phyloP scores from a whole-genome alignment of 2,797 vertebrate genomes.

The Bradypodion pumilum region DNA sequence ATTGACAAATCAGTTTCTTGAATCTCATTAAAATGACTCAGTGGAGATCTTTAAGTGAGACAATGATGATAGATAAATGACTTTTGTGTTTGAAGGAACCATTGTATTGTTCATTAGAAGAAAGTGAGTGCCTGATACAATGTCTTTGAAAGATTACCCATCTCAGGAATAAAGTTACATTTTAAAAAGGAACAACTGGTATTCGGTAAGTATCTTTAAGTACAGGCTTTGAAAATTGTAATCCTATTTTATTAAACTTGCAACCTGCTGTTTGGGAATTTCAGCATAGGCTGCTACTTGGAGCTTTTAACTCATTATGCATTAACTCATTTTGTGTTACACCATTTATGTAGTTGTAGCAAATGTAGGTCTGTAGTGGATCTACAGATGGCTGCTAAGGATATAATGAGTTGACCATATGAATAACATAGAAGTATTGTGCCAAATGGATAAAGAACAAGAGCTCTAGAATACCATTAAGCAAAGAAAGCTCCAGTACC shows the following conservation, averaged over 20 bases:
- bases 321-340: no score
- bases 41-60: background rate
- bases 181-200: background rate
- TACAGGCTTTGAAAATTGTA: background rate
- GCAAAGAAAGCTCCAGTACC: no score
- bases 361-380: no score
- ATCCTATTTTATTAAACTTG: background rate
- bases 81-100: background rate
- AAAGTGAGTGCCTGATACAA: background rate
- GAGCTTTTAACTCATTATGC: background rate
- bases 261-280: background rate
- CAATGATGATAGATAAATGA: background rate
- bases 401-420: no score
- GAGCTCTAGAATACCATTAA: no score
- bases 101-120: background rate
- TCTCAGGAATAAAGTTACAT: background rate
- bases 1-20: slow-evolving; percentile 9
- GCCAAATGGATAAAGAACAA: no score
- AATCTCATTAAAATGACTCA: background rate
- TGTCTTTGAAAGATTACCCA: background rate
- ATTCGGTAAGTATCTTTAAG: background rate
- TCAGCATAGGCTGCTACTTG: background rate
- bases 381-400: no score
- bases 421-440: no score
- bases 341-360: background rate